These are phyloP conservation scores for Onychomys arenicola DNA, from an alignment of 2,797 vertebrate genomes.

Conservation along the genomic window DNA sequence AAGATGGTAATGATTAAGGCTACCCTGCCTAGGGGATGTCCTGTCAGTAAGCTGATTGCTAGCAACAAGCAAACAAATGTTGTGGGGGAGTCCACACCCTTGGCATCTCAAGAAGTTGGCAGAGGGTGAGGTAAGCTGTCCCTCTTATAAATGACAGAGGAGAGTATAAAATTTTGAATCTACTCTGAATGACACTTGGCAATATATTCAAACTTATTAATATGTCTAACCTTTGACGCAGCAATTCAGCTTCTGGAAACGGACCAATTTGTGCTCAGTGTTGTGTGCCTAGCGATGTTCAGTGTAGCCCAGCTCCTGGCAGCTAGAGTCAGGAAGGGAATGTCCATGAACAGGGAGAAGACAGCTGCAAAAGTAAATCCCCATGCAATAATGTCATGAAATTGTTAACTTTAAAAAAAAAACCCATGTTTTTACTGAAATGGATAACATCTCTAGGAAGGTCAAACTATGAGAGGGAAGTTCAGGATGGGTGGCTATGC, in stretches of 20 bases:
- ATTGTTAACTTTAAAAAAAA: neutral
- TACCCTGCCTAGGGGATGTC: fast-evolving
- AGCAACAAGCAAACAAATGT: neutral
- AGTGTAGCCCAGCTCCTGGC: fast-evolving
- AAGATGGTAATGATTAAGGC: neutral
- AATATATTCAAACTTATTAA: no score
- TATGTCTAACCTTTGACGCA: neutral
- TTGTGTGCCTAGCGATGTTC: fast-evolving
- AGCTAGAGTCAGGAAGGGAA: fast-evolving
- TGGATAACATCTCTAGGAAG: neutral
- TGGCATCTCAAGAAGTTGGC: fast-evolving
- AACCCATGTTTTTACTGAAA: neutral
- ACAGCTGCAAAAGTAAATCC: fast-evolving
- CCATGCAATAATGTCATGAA: no score
- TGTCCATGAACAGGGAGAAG: fast-evolving
- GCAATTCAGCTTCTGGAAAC: neutral
- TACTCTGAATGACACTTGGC: neutral
- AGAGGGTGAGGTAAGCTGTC: fast-evolving
- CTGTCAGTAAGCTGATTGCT: no score
- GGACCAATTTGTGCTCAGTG: neutral
- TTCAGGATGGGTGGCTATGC: fast-evolving
- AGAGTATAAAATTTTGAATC: neutral
- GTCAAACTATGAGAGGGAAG: neutral
- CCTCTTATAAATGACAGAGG: no score
- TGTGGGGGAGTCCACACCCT: neutral